Evolutionary conservation across 2,888 invertebrate genomes (phyloP).

Genomic region (Calephelis perditalis): DNA sequence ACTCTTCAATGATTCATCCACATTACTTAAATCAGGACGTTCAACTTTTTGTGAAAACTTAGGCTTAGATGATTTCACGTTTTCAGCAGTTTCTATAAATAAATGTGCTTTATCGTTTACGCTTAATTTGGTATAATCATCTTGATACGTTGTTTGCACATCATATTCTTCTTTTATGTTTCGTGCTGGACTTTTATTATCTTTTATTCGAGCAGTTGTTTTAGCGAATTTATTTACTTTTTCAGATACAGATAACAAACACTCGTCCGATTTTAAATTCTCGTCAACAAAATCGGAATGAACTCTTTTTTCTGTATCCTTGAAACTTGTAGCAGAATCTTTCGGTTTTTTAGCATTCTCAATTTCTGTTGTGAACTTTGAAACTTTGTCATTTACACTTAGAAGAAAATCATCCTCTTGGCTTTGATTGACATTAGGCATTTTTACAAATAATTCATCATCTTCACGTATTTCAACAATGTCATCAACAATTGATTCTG

Average conservation of each 20-base stretch:
- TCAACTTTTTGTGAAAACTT: slow-evolving; percentile 58
- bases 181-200: slow-evolving; percentile 53
- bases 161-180: slow-evolving; percentile 71
- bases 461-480: slow-evolving; percentile 75
- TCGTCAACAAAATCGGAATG: slow-evolving; percentile 75
- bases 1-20: slow-evolving; percentile 76
- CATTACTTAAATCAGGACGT: slow-evolving; percentile 72
- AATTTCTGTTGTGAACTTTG: slow-evolving; percentile 63
- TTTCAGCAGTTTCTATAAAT: slow-evolving; percentile 80
- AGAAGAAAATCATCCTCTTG: slow-evolving; percentile 71
- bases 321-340: slow-evolving; percentile 45
- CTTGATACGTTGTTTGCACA: slow-evolving; percentile 69
- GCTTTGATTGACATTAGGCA: slow-evolving; percentile 45
- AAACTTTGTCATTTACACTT: slow-evolving; percentile 78
- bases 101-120: slow-evolving; percentile 82
- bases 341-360: slow-evolving; percentile 50
- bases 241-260: slow-evolving; percentile 81
- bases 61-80: slow-evolving; percentile 59
- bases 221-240: slow-evolving; percentile 84
- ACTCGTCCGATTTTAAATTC: slow-evolving; percentile 77
- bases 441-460: slow-evolving; percentile 63
- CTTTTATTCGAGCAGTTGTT: slow-evolving; percentile 53
- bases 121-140: slow-evolving; percentile 73
- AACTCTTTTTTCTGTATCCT: slow-evolving; percentile 52
- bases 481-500: slow-evolving; percentile 79